phyloP scores from a whole-genome alignment of 2,888 invertebrate species.

The Gonocerus acuteangulatus region DNA sequence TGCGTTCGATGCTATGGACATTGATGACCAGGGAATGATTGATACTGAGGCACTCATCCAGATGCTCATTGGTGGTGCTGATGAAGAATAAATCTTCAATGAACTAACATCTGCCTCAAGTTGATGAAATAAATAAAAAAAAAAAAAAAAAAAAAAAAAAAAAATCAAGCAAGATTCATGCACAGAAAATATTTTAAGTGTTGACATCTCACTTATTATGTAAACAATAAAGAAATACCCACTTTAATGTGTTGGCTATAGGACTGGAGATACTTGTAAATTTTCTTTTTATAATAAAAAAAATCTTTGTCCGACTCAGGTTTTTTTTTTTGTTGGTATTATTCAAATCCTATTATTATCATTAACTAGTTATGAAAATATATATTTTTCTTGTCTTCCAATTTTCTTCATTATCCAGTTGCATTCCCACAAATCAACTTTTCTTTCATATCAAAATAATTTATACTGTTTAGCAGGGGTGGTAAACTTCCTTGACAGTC shows the following conservation, averaged over 20 bases:
- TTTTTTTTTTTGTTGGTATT: not conserved
- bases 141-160: constrained; percentile 30
- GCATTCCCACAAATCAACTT: too few relatives aligned
- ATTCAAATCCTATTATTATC: too few relatives aligned
- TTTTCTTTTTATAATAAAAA: not conserved
- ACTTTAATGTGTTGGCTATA: not conserved
- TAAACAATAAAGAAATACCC: not conserved
- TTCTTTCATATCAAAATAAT: too few relatives aligned
- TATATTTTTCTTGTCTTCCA: too few relatives aligned
- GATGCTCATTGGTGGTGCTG: constrained; percentile 79
- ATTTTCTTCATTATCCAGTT: too few relatives aligned
- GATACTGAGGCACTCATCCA: constrained; percentile 79
- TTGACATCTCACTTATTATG: not conserved
- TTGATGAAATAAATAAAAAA: constrained; percentile 11
- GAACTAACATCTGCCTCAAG: constrained; percentile 1
- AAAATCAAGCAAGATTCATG: constrained; percentile 35
- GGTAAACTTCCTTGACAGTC: too few relatives aligned
- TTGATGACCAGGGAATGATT: constrained; percentile 83
- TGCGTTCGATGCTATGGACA: constrained; percentile 81
- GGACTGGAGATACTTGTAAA: too few relatives aligned
- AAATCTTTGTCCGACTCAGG: not conserved
- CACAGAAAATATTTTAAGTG: constrained; percentile 6
- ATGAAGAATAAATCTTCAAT: constrained; percentile 52
- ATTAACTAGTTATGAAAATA: too few relatives aligned
- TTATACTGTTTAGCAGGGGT: too few relatives aligned